Percentiles rank a stretch among this genome's conserved stretches.
phyloP scores from a whole-genome alignment of 2,797 vertebrate species.

The Echiichthys vipera region DNA sequence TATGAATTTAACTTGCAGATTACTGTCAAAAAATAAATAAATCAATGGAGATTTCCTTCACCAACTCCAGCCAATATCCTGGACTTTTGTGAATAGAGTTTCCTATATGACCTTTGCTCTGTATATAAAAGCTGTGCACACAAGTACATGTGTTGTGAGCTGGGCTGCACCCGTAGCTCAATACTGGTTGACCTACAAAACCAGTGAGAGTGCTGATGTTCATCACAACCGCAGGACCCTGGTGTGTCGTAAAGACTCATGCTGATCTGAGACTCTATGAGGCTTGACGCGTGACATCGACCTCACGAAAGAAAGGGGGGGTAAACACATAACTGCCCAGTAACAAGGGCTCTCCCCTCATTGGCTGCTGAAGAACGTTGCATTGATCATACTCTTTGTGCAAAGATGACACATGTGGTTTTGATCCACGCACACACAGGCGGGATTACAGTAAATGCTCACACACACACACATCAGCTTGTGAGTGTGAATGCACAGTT shows the following conservation, averaged over 20 bases:
- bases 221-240: conserved; percentile 70
- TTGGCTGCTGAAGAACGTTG: conserved; percentile 80
- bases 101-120: conserved; percentile 58
- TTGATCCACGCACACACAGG: conserved; percentile 61
- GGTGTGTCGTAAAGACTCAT: conserved; percentile 78
- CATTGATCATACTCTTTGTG: conserved; percentile 80
- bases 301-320: conserved; percentile 72
- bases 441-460: conserved; percentile 68
- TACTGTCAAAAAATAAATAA: background rate
- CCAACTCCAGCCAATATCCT: background rate
- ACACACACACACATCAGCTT: conserved; percentile 18
- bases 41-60: conserved; percentile 3
- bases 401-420: conserved; percentile 75
- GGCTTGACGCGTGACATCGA: conserved; percentile 84
- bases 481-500: conserved; percentile 21
- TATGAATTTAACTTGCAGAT: conserved; percentile 15
- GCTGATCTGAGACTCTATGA: conserved; percentile 79
- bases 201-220: conserved; percentile 78
- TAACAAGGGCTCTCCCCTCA: conserved; percentile 81
- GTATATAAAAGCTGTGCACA: conserved; percentile 32
- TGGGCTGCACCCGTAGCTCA: conserved; percentile 63
- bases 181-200: conserved; percentile 83
- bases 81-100: conserved; percentile 21
- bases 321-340: conserved; percentile 84
- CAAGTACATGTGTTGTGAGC: conserved; percentile 39